Evolutionary conservation across 2,888 invertebrate genomes (phyloP), one percentile per base, ranked within the genome.

Genomic region (Podotricha telesiphe): DNA sequence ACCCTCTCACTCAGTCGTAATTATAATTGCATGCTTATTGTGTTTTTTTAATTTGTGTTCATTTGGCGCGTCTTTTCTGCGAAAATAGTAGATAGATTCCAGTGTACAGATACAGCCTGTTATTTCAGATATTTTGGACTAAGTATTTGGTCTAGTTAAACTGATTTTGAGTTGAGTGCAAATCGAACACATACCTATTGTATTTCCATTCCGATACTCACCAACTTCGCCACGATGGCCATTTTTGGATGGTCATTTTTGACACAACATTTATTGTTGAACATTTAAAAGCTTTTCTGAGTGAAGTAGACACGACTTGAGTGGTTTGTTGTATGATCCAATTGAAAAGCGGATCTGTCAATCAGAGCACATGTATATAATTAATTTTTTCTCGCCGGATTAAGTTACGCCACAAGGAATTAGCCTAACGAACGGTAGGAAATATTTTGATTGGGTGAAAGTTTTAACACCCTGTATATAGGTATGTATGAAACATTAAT

Each of bases 291-390:
- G 15, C 11, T 50, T 48, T 56, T 47, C 56, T n/a, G 34, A 6
- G 11, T 40, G n/a, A 13, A 7, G 28, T 45, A 22, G 11, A 15
- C 17, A 62, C 17, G 15, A 59, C 45, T 45, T 50, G 28, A 51
- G 56, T 45, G 40, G 51, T 22, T 20, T 34, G 42, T 59, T 65
- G 58, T 66, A 66, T 34, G 61, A 51, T 51, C 34, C 37, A 51
- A 67, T 67, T 65, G 53, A 66, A 76, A 78, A 78, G 75, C 77
- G 76, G 79, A 80, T 79, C 83, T 79, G 86, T 86, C 87, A 86
- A 82, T 83, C 84, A 82, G 62, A 73, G 67, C 76, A 79, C 74
- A 72, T 69, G 74, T 74, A 67, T 76, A 71, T 74, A 72, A 77
- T 77, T 76, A 76, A 76, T 74, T 78, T 80, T 79, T 78, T 68